A percentile compares a stretch with the other conserved stretches of the same genome.
Conservation (phyloP, 2,113 vertebrate genomes). For the Rhabdomys dilectus region DNA sequence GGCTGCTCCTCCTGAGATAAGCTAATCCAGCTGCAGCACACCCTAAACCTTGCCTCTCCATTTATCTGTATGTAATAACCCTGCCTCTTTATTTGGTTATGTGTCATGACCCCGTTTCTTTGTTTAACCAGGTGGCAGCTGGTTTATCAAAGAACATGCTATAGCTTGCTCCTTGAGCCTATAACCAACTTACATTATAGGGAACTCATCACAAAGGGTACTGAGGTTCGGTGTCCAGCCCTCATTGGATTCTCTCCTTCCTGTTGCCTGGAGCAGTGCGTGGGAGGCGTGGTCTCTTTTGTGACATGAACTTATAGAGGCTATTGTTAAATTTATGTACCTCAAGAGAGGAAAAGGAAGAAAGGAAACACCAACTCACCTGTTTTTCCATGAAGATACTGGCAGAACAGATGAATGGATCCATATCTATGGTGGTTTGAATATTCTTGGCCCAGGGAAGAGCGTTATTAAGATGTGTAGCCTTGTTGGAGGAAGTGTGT, state of each 20-base stretch:
- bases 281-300: neutral
- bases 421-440: too few species aligned
- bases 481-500: neutral
- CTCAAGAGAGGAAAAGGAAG: neutral
- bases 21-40: too few species aligned
- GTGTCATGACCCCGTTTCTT: neutral
- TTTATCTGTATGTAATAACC: too few species aligned
- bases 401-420: neutral
- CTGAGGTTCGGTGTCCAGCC: neutral
- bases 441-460: too few species aligned
- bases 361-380: neutral
- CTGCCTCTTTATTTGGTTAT: neutral
- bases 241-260: neutral
- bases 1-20: neutral
- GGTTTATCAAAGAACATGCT: neutral
- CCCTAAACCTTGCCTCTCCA: too few species aligned
- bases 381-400: neutral
- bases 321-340: neutral
- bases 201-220: rapidly evolving
- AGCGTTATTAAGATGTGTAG: too few species aligned
- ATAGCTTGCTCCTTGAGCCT: neutral
- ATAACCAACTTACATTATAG: neutral
- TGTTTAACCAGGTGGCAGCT: neutral
- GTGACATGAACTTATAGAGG: neutral
- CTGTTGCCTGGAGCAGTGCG: neutral